Evolutionary conservation across 2,797 vertebrate species (phyloP).

Genomic region (Gymnoscopelus microlampas): DNA sequence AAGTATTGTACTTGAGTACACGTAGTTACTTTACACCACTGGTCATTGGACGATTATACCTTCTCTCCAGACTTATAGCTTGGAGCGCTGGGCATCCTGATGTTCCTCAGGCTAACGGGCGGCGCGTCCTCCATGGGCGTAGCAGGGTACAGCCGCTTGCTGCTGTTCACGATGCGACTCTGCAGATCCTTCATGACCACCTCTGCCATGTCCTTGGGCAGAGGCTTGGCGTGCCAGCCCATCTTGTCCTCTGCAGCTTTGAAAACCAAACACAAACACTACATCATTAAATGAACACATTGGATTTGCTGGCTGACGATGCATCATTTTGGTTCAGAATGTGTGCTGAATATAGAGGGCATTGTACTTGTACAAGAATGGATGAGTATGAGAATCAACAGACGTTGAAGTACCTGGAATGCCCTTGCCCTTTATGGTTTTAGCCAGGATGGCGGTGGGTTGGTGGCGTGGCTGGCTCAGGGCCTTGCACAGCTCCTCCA

Average conservation of each 20-base stretch:
- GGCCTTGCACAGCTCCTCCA: constrained; percentile 96
- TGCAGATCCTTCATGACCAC: constrained; percentile 89
- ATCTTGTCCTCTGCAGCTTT: constrained; percentile 93
- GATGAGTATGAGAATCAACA: not conserved
- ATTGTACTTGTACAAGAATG: constrained; percentile 4
- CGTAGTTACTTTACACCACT: not conserved
- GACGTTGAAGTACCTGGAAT: constrained; percentile 85
- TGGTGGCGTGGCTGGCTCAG: constrained; percentile 92
- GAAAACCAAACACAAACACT: constrained; percentile 10
- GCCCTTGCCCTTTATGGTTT: constrained; percentile 94
- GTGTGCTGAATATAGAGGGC: not conserved
- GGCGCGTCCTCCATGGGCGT: constrained; percentile 89
- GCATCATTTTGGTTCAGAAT: not conserved
- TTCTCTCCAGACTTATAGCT: constrained; percentile 94
- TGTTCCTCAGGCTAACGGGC: constrained; percentile 86
- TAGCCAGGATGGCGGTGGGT: constrained; percentile 93
- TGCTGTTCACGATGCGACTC: constrained; percentile 88
- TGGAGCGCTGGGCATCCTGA: constrained; percentile 91
- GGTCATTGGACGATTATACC: constrained; percentile 71
- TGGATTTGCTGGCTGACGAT: not conserved
- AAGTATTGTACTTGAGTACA: no score
- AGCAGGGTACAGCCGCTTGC: constrained; percentile 89
- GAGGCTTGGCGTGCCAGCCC: constrained; percentile 93
- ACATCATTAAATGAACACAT: constrained; percentile 2
- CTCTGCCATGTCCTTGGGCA: constrained; percentile 94